A percentile compares a stretch with the other conserved stretches of the same genome.
These are phyloP conservation scores for Dicyrtomina minuta DNA, from an alignment of 2,888 invertebrate species.

Conservation along the genomic window DNA sequence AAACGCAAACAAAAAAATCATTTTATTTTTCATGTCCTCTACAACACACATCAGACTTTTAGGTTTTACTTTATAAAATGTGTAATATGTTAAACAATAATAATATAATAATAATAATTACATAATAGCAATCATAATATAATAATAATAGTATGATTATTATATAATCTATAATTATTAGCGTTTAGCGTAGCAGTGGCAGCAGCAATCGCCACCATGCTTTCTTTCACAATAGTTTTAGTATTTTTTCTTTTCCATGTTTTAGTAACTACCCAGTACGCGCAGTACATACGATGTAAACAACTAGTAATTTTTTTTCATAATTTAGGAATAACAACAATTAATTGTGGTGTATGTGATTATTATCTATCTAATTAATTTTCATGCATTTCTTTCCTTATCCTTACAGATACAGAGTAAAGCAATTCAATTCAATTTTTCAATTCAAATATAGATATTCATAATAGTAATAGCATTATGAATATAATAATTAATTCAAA, in stretches of 20 bases:
- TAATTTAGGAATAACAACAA: conserved; percentile 8
- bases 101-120: conserved; percentile 9
- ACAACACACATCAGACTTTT: conserved; percentile 35
- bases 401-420: too few species aligned
- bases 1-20: conserved; percentile 20
- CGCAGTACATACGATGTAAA: too few species aligned
- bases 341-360: neutral
- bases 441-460: too few species aligned
- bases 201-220: neutral
- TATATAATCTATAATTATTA: conserved; percentile 20
- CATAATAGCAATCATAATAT: conserved; percentile 3
- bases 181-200: conserved; percentile 8
- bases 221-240: neutral
- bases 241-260: neutral
- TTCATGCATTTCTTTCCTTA: neutral
- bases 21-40: conserved; percentile 27
- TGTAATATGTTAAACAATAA: conserved; percentile 9
- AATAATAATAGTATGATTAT: conserved; percentile 16
- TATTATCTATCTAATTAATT: neutral
- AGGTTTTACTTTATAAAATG: conserved; percentile 29
- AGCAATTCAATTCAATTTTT: too few species aligned
- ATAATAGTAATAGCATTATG: too few species aligned
- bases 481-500: too few species aligned
- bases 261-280: neutral
- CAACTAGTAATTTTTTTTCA: neutral